Evolutionary conservation across 2,797 vertebrate species (phyloP).

Genomic region (Argyrosomus regius): DNA sequence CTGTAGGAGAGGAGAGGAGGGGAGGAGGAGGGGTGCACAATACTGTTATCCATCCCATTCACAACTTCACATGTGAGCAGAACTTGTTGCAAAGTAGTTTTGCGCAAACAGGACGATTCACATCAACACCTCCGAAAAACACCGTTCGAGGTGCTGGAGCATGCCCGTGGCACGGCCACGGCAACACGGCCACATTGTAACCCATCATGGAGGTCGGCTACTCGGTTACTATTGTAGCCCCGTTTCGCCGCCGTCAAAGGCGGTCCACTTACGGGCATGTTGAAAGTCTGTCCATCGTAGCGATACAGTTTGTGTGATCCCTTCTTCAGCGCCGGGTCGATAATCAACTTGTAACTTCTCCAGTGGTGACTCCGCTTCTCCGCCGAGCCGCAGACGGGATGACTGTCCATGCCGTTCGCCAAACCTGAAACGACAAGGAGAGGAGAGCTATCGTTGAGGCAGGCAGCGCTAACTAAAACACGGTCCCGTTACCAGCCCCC

Average conservation of each 20-base stretch:
- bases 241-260: slow-evolving; percentile 45
- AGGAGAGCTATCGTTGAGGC: slow-evolving; percentile 67
- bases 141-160: slow-evolving; percentile 39
- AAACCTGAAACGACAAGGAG: slow-evolving; percentile 88
- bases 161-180: slow-evolving; percentile 30
- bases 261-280: slow-evolving; percentile 91
- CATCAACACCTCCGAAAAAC: neutral
- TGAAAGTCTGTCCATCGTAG: slow-evolving; percentile 98
- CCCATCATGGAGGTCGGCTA: slow-evolving; percentile 80
- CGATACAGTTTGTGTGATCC: slow-evolving; percentile 98
- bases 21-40: slow-evolving; percentile 23
- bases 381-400: slow-evolving; percentile 92
- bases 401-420: slow-evolving; percentile 98
- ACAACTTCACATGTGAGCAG: slow-evolving; percentile 53
- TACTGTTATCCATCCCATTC: slow-evolving; percentile 59
- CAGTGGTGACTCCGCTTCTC: slow-evolving; percentile 99
- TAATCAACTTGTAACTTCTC: slow-evolving; percentile 99
- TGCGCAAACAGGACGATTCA: slow-evolving; percentile 1
- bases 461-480: slow-evolving; percentile 39
- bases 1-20: slow-evolving; percentile 76
- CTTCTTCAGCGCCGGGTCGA: slow-evolving; percentile 98
- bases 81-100: slow-evolving; percentile 76
- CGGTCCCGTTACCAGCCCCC: slow-evolving; percentile 56
- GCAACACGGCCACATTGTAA: slow-evolving; percentile 63
- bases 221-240: slow-evolving; percentile 75